Evolutionary conservation across 2,113 vertebrate species (phyloP).

Genomic region (Furnarius figulus): DNA sequence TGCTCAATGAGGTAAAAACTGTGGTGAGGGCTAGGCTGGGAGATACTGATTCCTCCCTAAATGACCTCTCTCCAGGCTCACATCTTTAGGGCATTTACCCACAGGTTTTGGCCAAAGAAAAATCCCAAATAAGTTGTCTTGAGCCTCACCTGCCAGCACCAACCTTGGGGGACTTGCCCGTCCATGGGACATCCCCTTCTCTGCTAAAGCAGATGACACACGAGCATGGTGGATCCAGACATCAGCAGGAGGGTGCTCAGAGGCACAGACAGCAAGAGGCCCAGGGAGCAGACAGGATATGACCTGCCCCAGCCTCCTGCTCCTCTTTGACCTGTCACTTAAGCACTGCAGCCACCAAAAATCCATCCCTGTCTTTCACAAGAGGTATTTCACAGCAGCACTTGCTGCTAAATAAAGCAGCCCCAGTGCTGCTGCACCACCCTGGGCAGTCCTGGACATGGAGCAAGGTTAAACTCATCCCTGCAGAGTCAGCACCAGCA

Average conservation of each 20-base stretch:
- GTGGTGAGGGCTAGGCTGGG: not conserved
- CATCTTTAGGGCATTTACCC: not conserved
- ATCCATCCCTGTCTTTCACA: not conserved
- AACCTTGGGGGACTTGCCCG: not conserved
- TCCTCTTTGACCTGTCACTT: not conserved
- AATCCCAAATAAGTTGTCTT: not conserved
- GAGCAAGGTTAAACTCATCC: not conserved
- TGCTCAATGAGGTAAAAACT: not conserved
- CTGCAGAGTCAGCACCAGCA: not conserved
- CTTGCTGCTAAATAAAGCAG: constrained; percentile 1
- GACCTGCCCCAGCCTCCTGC: not conserved
- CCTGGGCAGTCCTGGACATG: not conserved
- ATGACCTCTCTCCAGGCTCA: accelerated
- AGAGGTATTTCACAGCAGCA: not conserved
- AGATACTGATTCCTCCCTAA: not conserved
- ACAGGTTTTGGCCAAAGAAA: not conserved
- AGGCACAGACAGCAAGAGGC: not conserved
- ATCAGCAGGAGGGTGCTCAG: not conserved
- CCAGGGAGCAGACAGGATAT: not conserved
- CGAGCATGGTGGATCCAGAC: accelerated
- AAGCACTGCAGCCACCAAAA: accelerated
- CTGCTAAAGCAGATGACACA: not conserved
- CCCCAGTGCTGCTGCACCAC: not conserved
- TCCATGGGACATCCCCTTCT: not conserved
- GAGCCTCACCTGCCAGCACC: not conserved